Evolutionary conservation across 2,888 invertebrate genomes (phyloP), one percentile per base, ranked within the genome.

Genomic region (Schizotus pectinicornis): DNA sequence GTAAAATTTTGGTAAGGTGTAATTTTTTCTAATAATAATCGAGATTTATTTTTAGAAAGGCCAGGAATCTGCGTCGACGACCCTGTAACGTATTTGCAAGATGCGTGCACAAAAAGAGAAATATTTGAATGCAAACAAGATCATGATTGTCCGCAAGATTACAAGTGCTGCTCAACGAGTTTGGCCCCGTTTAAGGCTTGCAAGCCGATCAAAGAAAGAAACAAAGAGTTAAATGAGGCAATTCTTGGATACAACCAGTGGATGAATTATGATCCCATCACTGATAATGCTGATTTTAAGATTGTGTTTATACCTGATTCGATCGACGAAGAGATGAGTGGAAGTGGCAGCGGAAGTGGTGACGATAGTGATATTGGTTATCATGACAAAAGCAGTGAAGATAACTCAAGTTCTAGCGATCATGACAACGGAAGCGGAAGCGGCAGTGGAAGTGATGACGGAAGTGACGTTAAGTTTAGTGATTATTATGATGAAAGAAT

Each of bases 81-180:
- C 32, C 22, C 30, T 3, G 3, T 7, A 30, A 42, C n/a, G 11
- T 12, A 42, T 42, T 22, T 42, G 3, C 11, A 6, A 42, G 7
- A 2, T 7, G 7, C 8, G 7, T 42, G 42, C 11, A 22, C 14
- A 3, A 8, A 30, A 3, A 30, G 22, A 1, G 3, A 42, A n/a
- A 7, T 8, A 2, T 42, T 42, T 32, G 32, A 13, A 8, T 42
- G 42, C 6, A 32, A 42, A 32, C 7, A 42, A 11, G 31, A 42
- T 31, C 31, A 8, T 11, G 11, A 42, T 32, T 42, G 42, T 42
- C 42, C 42, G 3, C 22, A 30, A 30, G 9, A 11, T 42, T 42
- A 42, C 32, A 42, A 42, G 22, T 42, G 42, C 22, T 42, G 42
- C 32, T 30, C 30, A 42, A 42, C 42, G 2, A 12, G 7, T 32